Percentiles rank a stretch among this genome's conserved stretches.
Conservation (phyloP, 2,888 invertebrate species). For the Troides helena region DNA sequence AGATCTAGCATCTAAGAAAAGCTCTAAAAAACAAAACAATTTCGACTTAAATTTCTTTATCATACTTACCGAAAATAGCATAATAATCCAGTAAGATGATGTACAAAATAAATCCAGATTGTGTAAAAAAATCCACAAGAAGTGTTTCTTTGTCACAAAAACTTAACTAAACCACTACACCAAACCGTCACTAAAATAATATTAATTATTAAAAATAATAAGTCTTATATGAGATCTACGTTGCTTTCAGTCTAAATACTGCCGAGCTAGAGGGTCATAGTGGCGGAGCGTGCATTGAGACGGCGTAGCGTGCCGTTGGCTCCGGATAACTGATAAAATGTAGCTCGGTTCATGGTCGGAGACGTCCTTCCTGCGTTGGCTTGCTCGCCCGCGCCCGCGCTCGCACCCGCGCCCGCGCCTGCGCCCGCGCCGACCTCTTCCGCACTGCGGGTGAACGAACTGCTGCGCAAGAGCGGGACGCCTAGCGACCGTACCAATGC, state of each 20-base stretch:
- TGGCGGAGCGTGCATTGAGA: conserved; percentile 56
- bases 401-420: conserved; percentile 48
- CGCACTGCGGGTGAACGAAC: conserved; percentile 78
- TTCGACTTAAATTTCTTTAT: neutral
- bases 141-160: conserved; percentile 65
- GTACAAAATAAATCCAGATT: conserved; percentile 57
- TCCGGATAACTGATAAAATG: conserved; percentile 77
- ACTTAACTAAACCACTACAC: conserved; percentile 66
- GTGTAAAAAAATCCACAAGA: conserved; percentile 56
- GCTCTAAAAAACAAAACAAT: neutral
- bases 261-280: conserved; percentile 58
- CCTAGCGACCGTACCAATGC: conserved; percentile 59
- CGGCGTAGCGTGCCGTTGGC: conserved; percentile 70
- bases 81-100: conserved; percentile 50
- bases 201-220: conserved; percentile 53
- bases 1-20: conserved; percentile 29
- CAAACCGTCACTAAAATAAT: conserved; percentile 63
- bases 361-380: conserved; percentile 72
- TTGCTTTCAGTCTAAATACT: conserved; percentile 75
- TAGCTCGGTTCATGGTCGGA: conserved; percentile 74
- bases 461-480: conserved; percentile 65
- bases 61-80: conserved; percentile 59
- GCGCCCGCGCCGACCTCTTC: conserved; percentile 70
- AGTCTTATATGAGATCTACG: conserved; percentile 79
- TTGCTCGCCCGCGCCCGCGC: conserved; percentile 55